These are phyloP conservation scores for Griposia aprilina DNA, from an alignment of 2,888 invertebrate species.

Conservation along the genomic window DNA sequence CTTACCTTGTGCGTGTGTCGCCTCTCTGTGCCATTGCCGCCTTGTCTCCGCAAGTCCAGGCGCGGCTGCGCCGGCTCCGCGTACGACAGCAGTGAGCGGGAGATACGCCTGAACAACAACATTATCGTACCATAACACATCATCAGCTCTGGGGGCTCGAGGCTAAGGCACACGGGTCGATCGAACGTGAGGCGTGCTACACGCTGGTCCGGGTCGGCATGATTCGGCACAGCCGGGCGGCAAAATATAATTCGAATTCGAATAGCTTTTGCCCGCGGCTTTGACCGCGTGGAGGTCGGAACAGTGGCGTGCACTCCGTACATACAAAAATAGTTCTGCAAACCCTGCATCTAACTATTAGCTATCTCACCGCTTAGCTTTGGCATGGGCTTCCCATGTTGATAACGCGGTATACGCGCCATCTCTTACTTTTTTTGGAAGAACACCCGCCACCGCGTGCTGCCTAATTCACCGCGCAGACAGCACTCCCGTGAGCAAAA, in stretches of 20 bases:
- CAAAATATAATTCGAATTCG: neutral
- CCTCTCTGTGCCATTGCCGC: conserved; percentile 40
- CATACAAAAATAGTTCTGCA: too few relatives aligned
- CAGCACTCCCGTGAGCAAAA: too few relatives aligned
- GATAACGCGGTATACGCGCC: too few relatives aligned
- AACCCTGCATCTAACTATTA: too few relatives aligned
- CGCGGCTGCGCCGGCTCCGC: conserved; percentile 47
- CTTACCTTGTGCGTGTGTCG: conserved; percentile 65
- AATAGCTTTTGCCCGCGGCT: neutral
- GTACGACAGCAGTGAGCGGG: conserved; percentile 82
- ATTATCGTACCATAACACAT: neutral
- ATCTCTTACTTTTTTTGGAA: too few relatives aligned
- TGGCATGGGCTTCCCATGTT: too few relatives aligned
- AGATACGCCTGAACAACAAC: conserved; percentile 73
- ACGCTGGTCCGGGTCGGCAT: neutral
- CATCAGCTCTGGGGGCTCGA: neutral
- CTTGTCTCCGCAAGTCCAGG: neutral
- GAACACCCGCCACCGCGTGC: too few relatives aligned
- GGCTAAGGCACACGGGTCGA: neutral
- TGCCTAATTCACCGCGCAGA: too few relatives aligned
- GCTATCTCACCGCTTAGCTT: too few relatives aligned
- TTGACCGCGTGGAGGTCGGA: neutral
- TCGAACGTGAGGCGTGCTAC: neutral
- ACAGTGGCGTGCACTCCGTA: too few relatives aligned
- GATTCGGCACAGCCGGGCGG: neutral